Conservation (phyloP, 1,140 invertebrate species). For the Trichonephila inaurata region DNA sequence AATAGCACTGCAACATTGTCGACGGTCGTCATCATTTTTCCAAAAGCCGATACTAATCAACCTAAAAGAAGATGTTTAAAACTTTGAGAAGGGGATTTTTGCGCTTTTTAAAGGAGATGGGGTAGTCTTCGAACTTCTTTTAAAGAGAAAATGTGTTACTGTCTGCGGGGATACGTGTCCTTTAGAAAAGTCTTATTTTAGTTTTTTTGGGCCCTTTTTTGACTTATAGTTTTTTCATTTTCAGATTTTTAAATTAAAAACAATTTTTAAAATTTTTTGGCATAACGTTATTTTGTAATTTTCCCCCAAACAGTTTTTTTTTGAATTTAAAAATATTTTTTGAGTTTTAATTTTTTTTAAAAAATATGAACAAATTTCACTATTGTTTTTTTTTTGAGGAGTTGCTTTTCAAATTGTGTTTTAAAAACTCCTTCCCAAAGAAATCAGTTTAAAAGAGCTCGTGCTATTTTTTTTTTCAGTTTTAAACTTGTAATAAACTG, state of each 20-base stretch:
- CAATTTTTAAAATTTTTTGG: too few relatives aligned
- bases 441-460: too few relatives aligned
- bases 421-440: too few relatives aligned
- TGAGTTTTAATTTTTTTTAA: too few relatives aligned
- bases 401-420: too few relatives aligned
- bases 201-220: conserved; percentile 31
- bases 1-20: background rate
- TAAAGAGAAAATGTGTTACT: background rate
- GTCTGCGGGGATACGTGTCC: conserved; percentile 4
- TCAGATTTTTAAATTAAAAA: conserved; percentile 14
- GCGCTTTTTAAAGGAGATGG: background rate
- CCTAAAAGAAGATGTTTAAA: background rate
- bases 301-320: too few relatives aligned
- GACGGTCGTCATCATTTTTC: background rate
- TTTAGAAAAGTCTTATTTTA: conserved; percentile 45
- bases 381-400: too few relatives aligned
- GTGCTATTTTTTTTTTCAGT: too few relatives aligned
- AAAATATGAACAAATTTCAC: too few relatives aligned
- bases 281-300: too few relatives aligned
- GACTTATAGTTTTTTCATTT: conserved; percentile 37
- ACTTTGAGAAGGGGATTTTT: background rate
- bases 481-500: too few relatives aligned
- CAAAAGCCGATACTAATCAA: conserved; percentile 4
- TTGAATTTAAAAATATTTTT: too few relatives aligned
- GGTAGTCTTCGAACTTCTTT: background rate